phyloP scores from a whole-genome alignment of 1,140 invertebrate genomes.

The Bombus picipes region DNA sequence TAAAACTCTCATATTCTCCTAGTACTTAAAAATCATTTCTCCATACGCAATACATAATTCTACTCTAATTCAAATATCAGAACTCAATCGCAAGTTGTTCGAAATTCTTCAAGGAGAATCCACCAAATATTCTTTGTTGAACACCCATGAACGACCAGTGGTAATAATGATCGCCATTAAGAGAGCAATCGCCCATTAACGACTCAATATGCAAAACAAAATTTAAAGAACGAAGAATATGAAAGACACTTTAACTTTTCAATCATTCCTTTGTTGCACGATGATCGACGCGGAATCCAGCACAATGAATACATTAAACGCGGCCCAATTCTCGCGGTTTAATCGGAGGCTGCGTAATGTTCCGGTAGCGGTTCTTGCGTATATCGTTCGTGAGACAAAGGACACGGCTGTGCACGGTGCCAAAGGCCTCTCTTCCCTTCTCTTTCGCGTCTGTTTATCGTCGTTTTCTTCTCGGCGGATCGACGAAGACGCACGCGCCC shows the following conservation, averaged over 20 bases:
- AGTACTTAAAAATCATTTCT: too few species aligned
- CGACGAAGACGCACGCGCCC: constrained; percentile 49
- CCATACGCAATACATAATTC: too few species aligned
- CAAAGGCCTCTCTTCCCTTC: not conserved
- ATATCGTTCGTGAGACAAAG: constrained; percentile 64
- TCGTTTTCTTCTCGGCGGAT: constrained; percentile 17
- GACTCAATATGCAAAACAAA: not conserved
- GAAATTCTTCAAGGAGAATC: not conserved
- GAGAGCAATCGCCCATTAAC: not conserved
- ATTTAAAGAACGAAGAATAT: not conserved
- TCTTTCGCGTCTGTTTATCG: constrained; percentile 3
- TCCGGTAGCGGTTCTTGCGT: constrained; percentile 49
- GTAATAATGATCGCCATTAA: not conserved
- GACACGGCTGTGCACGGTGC: constrained; percentile 44
- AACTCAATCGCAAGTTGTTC: not conserved
- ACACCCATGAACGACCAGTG: not conserved
- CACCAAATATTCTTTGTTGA: not conserved
- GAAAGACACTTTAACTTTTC: constrained; percentile 1
- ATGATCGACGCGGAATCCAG: not conserved
- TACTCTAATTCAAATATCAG: not conserved
- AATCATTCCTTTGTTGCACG: constrained; percentile 23
- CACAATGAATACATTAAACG: constrained; percentile 48
- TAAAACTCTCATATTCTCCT: too few species aligned
- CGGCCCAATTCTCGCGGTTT: constrained; percentile 35
- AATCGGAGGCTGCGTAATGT: constrained; percentile 27